Conservation (phyloP, 2,888 invertebrate genomes). For the Sepioteuthis lessoniana region DNA sequence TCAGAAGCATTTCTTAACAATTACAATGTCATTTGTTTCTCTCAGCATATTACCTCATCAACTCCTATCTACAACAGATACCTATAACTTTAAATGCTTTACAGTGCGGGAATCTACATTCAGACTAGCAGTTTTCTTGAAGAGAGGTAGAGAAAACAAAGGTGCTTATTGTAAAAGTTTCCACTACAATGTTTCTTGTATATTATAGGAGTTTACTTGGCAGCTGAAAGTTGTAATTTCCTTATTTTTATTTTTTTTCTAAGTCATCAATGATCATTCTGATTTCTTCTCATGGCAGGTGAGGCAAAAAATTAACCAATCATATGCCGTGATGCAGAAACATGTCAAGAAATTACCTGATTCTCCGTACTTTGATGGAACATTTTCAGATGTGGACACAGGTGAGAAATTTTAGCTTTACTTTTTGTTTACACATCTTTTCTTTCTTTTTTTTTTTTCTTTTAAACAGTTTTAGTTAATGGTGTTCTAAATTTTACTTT, state of each 20-base stretch:
- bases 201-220: neutral
- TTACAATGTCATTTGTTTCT: neutral
- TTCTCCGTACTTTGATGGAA: constrained; percentile 48
- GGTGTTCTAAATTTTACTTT: neutral
- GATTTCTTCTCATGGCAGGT: constrained; percentile 56
- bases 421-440: neutral
- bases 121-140: neutral
- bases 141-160: neutral
- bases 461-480: neutral
- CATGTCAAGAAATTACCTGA: constrained; percentile 49
- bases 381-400: neutral
- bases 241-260: too few species aligned
- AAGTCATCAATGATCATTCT: constrained; percentile 37
- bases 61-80: too few species aligned
- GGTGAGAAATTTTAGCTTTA: neutral
- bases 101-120: neutral
- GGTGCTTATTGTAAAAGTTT: neutral
- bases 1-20: neutral
- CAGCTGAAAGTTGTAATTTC: neutral
- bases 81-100: neutral
- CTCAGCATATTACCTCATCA: too few species aligned
- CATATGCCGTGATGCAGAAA: constrained; percentile 60
- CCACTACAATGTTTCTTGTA: neutral
- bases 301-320: constrained; percentile 65
- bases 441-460: neutral